Percentiles rank a stretch among this genome's conserved stretches.
phyloP scores from a whole-genome alignment of 2,888 invertebrate species.

The Orchestes rusci region DNA sequence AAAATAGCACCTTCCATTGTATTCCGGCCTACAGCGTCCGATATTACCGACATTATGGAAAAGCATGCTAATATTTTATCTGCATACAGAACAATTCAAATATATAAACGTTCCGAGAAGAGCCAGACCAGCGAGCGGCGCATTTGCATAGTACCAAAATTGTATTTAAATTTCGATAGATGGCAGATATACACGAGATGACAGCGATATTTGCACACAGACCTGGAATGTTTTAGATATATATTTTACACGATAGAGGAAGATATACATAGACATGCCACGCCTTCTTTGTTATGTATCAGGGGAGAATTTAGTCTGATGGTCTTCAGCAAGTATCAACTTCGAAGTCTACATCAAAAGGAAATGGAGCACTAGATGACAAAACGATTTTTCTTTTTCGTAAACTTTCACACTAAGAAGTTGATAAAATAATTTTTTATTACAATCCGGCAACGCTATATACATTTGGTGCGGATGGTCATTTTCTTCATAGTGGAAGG shows the following conservation, averaged over 20 bases:
- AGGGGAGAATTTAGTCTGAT: too few relatives aligned
- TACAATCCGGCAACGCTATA: too few relatives aligned
- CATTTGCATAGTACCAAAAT: constrained; percentile 42
- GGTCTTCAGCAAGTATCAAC: too few relatives aligned
- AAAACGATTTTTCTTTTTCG: too few relatives aligned
- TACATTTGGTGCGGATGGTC: too few relatives aligned
- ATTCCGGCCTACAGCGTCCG: constrained; percentile 8
- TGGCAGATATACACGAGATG: constrained; percentile 32
- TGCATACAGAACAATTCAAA: constrained; percentile 37
- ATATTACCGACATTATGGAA: constrained; percentile 39
- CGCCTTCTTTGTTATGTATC: too few relatives aligned
- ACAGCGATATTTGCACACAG: constrained; percentile 36
- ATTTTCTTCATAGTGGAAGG: too few relatives aligned
- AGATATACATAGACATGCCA: too few relatives aligned
- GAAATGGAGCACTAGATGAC: too few relatives aligned
- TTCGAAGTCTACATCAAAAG: too few relatives aligned
- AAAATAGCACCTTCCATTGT: constrained; percentile 9
- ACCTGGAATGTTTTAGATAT: constrained; percentile 16
- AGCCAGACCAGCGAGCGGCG: constrained; percentile 18
- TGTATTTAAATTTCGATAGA: constrained; percentile 40
- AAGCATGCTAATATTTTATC: constrained; percentile 32
- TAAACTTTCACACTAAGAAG: too few relatives aligned
- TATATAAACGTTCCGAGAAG: constrained; percentile 32
- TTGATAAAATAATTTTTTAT: too few relatives aligned
- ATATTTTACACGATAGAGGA: constrained; percentile 17